These are phyloP conservation scores for Oligia strigilis DNA, from an alignment of 2,888 invertebrate species.

Conservation along the genomic window DNA sequence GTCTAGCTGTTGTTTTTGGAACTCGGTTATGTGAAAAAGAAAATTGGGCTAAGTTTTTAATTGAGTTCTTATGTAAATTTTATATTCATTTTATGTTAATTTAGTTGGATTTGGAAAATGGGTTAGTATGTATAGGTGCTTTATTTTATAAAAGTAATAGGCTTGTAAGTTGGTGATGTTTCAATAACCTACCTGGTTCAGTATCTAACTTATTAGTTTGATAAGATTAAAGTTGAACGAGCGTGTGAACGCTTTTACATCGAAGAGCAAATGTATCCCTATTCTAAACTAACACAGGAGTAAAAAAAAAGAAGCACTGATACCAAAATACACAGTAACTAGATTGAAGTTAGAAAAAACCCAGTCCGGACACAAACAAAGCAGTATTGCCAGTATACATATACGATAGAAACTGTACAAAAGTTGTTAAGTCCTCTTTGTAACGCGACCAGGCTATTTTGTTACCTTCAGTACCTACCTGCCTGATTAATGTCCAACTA, in stretches of 20 bases:
- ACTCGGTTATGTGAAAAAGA: background rate
- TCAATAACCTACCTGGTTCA: background rate
- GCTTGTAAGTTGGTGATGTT: background rate
- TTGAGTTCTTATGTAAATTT: background rate
- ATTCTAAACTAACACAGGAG: background rate
- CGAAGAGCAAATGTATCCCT: background rate
- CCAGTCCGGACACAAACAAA: constrained; percentile 9
- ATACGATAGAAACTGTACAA: constrained; percentile 23
- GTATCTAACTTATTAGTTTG: background rate
- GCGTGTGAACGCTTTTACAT: background rate
- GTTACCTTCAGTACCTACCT: constrained; percentile 38
- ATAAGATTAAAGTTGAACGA: background rate
- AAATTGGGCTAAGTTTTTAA: background rate
- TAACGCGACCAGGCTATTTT: constrained; percentile 50
- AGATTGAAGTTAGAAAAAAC: constrained; percentile 11
- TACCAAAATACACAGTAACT: constrained; percentile 6
- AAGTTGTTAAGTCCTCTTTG: constrained; percentile 57
- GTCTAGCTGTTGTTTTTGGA: constrained; percentile 19
- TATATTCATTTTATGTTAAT: background rate
- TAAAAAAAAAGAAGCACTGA: background rate
- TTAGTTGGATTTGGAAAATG: background rate
- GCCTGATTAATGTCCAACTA: constrained; percentile 45
- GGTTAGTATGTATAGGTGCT: background rate
- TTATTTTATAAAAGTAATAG: background rate
- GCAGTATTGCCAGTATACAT: constrained; percentile 14